A percentile compares a stretch with the other conserved stretches of the same genome.
phyloP scores from a whole-genome alignment of 2,797 vertebrate species.

The Anisognathus igniventris region DNA sequence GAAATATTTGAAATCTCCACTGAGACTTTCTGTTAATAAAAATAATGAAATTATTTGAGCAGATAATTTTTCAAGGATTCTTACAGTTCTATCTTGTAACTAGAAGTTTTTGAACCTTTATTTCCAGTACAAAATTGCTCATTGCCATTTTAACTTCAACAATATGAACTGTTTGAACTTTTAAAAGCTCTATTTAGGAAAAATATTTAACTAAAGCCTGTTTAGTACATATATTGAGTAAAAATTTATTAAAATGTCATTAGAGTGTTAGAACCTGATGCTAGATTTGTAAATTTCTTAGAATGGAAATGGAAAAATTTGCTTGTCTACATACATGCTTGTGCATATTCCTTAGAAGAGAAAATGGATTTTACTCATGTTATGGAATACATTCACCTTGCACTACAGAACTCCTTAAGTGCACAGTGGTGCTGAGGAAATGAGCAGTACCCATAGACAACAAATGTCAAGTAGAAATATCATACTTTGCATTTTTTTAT shows the following conservation, averaged over 20 bases:
- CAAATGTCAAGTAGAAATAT: background rate
- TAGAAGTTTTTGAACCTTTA: background rate
- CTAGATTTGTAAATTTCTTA: slow-evolving; percentile 23
- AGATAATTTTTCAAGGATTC: background rate
- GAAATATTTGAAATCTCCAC: background rate
- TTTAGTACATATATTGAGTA: slow-evolving; percentile 33
- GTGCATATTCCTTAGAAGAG: background rate
- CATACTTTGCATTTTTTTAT: background rate
- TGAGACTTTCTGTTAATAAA: background rate
- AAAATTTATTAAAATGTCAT: slow-evolving; percentile 37
- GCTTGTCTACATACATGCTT: background rate
- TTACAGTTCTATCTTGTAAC: background rate
- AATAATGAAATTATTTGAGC: background rate
- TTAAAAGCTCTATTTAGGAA: slow-evolving; percentile 23
- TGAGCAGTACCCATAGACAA: background rate
- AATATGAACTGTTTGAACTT: slow-evolving; percentile 32
- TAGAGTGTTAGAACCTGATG: slow-evolving; percentile 36
- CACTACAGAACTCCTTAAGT: background rate
- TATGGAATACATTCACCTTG: background rate
- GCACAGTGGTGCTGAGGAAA: background rate
- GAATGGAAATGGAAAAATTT: slow-evolving; percentile 19
- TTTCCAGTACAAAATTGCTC: background rate
- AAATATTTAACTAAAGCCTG: slow-evolving; percentile 35
- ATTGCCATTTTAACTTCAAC: slow-evolving; percentile 33
- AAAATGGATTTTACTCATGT: background rate